A percentile compares a stretch with the other conserved stretches of the same genome.
These are phyloP conservation scores for Diachasma alloeum DNA, from an alignment of 1,140 invertebrate genomes.

Conservation along the genomic window DNA sequence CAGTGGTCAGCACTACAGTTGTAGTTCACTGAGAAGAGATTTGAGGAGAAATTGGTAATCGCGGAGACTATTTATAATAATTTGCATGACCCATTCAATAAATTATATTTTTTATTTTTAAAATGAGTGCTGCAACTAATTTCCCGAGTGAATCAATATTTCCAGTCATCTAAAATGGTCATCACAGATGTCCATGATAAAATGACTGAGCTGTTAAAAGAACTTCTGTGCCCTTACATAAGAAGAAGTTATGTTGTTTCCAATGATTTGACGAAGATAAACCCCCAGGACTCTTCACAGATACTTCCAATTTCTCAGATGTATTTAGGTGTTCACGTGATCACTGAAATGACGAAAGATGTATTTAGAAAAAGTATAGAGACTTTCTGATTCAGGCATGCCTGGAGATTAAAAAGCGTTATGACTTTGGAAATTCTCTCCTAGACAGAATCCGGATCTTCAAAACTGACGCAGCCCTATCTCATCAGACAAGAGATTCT, in stretches of 20 bases:
- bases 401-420: neutral
- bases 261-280: neutral
- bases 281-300: neutral
- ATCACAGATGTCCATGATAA: conserved; percentile 24
- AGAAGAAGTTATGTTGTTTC: conserved; percentile 8
- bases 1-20: conserved; percentile 41
- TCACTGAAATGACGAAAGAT: neutral
- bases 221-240: conserved; percentile 19
- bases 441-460: neutral
- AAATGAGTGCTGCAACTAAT: conserved; percentile 32
- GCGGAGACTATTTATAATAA: neutral
- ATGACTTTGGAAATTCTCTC: neutral
- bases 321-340: neutral
- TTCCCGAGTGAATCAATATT: conserved; percentile 23
- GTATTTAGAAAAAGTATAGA: neutral
- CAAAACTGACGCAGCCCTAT: neutral
- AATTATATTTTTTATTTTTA: conserved; percentile 32
- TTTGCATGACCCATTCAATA: conserved; percentile 12
- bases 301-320: neutral
- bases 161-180: conserved; percentile 29
- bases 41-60: neutral
- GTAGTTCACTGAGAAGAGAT: conserved; percentile 32
- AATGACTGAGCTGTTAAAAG: conserved; percentile 3
- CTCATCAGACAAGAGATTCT: neutral
- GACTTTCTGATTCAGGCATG: neutral